Conservation (phyloP, 35 echinoderm and acorn worm species). For the Ophioderma brevispina region DNA sequence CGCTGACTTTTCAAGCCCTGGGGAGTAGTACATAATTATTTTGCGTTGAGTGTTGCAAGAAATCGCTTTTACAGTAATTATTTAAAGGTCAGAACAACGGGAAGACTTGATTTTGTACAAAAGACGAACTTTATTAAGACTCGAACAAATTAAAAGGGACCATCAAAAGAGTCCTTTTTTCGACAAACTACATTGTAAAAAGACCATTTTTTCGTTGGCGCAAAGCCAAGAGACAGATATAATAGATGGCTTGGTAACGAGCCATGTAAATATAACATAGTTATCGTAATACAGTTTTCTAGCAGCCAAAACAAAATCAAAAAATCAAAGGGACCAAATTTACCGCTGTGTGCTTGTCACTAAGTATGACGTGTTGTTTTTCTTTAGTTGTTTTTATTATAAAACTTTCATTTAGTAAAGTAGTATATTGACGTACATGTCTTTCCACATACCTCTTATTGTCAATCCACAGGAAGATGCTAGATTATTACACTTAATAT, state of each 20-base stretch:
- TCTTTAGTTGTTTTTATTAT: neutral
- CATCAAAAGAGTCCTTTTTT: no score
- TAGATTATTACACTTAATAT: neutral
- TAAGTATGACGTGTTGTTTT: neutral
- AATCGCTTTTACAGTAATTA: no score
- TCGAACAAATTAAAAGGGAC: no score
- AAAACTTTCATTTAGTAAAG: neutral
- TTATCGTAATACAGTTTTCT: neutral
- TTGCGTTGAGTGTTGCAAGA: no score
- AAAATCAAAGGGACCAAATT: slow-evolving; percentile 10
- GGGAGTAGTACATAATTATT: no score
- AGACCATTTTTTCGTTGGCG: no score
- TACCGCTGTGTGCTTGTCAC: slow-evolving; percentile 1
- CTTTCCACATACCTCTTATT: neutral
- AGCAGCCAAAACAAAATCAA: neutral
- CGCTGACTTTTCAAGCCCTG: no score
- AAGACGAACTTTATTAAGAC: no score
- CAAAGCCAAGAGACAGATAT: neutral
- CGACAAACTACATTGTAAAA: no score
- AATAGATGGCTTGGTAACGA: neutral
- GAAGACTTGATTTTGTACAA: no score
- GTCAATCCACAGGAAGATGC: no score
- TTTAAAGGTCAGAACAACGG: no score
- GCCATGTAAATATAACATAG: neutral
- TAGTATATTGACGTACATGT: neutral